These are phyloP conservation scores for Galerucella pusilla DNA, from an alignment of 2,888 invertebrate species.

Conservation along the genomic window DNA sequence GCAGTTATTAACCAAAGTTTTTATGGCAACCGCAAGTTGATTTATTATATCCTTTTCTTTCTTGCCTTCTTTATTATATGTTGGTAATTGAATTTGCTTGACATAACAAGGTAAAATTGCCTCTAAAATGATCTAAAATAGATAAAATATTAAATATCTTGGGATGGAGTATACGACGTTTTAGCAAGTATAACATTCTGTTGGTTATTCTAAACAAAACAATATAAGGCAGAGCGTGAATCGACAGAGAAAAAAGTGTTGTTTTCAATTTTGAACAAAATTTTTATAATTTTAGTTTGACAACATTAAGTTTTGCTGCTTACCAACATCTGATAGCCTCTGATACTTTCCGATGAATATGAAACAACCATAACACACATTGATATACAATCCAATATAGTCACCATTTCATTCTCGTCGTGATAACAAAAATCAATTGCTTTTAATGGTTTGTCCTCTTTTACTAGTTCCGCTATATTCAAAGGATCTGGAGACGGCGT, in stretches of 20 bases:
- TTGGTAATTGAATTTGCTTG: constrained; percentile 90
- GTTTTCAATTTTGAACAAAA: too few species aligned
- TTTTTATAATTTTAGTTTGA: background rate
- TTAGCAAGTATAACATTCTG: too few species aligned
- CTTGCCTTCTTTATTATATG: constrained; percentile 90
- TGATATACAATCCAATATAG: constrained; percentile 96
- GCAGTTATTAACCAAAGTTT: constrained; percentile 95
- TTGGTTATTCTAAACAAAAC: too few species aligned
- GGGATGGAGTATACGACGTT: too few species aligned
- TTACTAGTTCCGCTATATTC: constrained; percentile 91
- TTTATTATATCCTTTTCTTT: constrained; percentile 93
- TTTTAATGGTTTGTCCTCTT: constrained; percentile 90
- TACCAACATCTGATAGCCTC: constrained; percentile 93
- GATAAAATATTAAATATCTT: background rate
- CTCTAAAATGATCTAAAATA: constrained; percentile 87
- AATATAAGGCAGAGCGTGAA: too few species aligned
- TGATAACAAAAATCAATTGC: constrained; percentile 99
- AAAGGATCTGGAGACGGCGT: constrained; percentile 94
- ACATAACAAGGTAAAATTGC: constrained; percentile 96
- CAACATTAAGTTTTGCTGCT: constrained; percentile 54
- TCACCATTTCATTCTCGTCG: constrained; percentile 97
- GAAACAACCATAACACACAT: constrained; percentile 99
- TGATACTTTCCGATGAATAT: constrained; percentile 94
- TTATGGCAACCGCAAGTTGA: constrained; percentile 93
- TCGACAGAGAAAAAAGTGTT: too few species aligned